Evolutionary conservation across 2,888 invertebrate genomes (phyloP).

Genomic region (Rugalucina vietnamica): DNA sequence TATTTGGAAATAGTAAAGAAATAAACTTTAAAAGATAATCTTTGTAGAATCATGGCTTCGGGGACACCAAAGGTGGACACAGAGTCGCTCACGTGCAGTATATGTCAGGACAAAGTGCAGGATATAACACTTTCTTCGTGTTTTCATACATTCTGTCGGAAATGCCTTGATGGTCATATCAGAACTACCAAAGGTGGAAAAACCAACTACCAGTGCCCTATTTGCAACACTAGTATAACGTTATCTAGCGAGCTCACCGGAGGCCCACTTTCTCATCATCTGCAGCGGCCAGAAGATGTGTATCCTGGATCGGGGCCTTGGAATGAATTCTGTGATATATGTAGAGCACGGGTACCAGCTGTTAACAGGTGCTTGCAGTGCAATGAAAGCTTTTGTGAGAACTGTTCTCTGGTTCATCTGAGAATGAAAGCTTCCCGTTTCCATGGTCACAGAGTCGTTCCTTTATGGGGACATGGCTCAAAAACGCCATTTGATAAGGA

Average conservation of each 20-base stretch:
- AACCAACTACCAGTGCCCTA: slow-evolving; percentile 42
- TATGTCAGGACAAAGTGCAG: slow-evolving; percentile 40
- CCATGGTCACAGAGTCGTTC: slow-evolving; percentile 52
- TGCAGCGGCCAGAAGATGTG: neutral
- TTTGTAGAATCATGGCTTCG: no score
- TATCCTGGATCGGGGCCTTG: neutral
- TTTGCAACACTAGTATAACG: slow-evolving; percentile 40
- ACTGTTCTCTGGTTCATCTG: slow-evolving; percentile 54
- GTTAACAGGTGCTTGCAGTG: slow-evolving; percentile 51
- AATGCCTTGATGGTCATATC: slow-evolving; percentile 38
- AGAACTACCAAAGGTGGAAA: neutral
- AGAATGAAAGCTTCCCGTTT: slow-evolving; percentile 57
- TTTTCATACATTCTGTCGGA: slow-evolving; percentile 54
- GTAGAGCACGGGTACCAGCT: slow-evolving; percentile 32
- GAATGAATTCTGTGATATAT: slow-evolving; percentile 45
- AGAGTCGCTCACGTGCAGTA: no score
- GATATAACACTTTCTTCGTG: slow-evolving; percentile 55
- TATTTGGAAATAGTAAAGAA: no score
- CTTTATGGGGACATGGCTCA: slow-evolving; percentile 19
- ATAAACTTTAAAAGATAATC: no score
- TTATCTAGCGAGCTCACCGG: slow-evolving; percentile 9
- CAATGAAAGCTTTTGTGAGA: slow-evolving; percentile 47
- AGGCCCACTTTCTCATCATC: neutral
- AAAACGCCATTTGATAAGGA: neutral
- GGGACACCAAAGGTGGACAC: no score